Percentiles rank a stretch among this genome's conserved stretches.
These are phyloP conservation scores for Neosilurus mollespiculum DNA, from an alignment of 2,797 vertebrate species.

Conservation along the genomic window DNA sequence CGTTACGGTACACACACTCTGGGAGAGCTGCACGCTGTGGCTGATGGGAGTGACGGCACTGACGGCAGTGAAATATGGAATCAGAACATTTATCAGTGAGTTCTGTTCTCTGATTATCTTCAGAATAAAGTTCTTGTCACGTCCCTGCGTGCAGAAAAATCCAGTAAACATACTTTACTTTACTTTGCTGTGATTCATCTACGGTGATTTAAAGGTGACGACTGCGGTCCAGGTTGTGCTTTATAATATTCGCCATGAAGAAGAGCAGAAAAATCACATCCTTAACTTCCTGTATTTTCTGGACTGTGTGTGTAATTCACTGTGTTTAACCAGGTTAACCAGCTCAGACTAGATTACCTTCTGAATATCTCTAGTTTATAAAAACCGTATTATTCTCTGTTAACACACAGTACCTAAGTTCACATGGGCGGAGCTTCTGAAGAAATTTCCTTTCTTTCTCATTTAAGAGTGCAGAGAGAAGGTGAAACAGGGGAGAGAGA, in stretches of 20 bases:
- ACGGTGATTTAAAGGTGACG: background rate
- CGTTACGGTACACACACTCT: background rate
- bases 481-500: too few species aligned
- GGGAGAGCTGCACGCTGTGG: background rate
- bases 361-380: background rate
- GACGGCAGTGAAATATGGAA: background rate
- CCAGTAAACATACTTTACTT: background rate
- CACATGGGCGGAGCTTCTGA: background rate
- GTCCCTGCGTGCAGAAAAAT: background rate
- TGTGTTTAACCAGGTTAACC: background rate
- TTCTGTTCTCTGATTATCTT: background rate
- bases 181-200: background rate
- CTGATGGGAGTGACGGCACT: background rate
- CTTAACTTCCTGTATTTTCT: background rate
- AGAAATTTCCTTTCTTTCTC: too few species aligned
- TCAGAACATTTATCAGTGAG: background rate
- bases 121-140: background rate
- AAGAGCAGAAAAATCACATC: background rate
- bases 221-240: background rate
- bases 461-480: too few species aligned
- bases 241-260: background rate
- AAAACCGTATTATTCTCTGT: background rate
- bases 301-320: background rate
- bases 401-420: background rate
- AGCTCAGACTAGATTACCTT: background rate